phyloP scores from a whole-genome alignment of 1,140 invertebrate genomes.

The Anastatus disparis region DNA sequence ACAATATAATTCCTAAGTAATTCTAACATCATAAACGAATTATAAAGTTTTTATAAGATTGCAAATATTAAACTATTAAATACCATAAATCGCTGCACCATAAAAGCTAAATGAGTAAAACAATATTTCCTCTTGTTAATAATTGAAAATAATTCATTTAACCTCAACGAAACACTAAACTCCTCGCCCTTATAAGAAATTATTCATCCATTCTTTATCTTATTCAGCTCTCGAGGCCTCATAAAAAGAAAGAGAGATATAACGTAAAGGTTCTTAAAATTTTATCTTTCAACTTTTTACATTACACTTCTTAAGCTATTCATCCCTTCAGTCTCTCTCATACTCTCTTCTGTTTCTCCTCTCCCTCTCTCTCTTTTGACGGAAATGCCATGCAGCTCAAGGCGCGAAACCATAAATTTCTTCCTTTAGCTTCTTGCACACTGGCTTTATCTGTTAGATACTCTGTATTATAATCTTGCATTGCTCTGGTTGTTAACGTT shows the following conservation, averaged over 20 bases:
- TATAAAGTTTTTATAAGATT: no score
- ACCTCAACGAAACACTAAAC: not conserved
- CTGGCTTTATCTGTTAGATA: no score
- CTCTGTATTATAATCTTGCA: no score
- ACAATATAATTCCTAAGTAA: no score
- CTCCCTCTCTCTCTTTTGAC: not conserved
- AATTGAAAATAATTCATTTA: constrained; percentile 22
- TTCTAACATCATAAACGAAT: no score
- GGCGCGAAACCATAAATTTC: constrained; percentile 35
- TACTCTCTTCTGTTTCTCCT: not conserved
- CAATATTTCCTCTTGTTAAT: not conserved
- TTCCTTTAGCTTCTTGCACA: not conserved
- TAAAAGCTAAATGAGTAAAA: no score
- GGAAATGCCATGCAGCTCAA: constrained; percentile 30
- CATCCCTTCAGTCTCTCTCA: not conserved
- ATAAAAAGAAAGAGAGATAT: no score
- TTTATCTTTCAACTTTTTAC: constrained; percentile 39
- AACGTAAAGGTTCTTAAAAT: constrained; percentile 36
- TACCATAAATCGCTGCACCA: no score
- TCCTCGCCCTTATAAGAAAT: constrained; percentile 6
- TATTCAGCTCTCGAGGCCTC: constrained; percentile 6
- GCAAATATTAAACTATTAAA: no score
- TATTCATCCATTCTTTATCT: constrained; percentile 32
- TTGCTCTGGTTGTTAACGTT: not conserved
- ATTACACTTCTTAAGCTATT: constrained; percentile 10